Conservation (phyloP, 2,113 vertebrate genomes). For the Corvus cornix region DNA sequence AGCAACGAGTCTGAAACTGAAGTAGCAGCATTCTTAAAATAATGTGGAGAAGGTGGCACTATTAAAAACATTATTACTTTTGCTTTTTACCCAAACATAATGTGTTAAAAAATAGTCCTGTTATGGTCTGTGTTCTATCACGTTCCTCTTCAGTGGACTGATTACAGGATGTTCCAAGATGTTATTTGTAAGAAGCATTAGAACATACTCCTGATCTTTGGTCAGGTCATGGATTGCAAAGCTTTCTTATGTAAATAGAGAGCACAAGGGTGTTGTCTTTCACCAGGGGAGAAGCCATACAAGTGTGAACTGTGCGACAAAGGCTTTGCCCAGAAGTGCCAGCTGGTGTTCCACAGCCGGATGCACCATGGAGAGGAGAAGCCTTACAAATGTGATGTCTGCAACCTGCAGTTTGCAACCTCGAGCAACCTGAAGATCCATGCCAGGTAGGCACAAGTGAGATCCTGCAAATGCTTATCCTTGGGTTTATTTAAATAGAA, state of each 20-base stretch:
- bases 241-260: neutral
- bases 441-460: conserved; percentile 74
- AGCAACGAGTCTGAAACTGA: neutral
- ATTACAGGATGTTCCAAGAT: neutral
- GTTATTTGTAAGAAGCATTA: neutral
- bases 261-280: conserved; percentile 7
- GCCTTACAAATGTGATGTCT: conserved; percentile 86
- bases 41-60: neutral
- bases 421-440: conserved; percentile 92
- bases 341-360: conserved; percentile 89
- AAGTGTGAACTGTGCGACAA: conserved; percentile 85
- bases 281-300: conserved; percentile 85
- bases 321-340: conserved; percentile 90
- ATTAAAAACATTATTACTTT: neutral
- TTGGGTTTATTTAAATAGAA: neutral
- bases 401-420: conserved; percentile 88
- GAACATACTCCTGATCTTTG: neutral
- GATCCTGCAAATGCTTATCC: neutral
- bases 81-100: neutral
- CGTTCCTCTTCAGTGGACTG: neutral
- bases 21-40: neutral
- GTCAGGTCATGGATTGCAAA: neutral
- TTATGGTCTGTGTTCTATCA: neutral
- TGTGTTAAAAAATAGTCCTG: neutral
- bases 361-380: conserved; percentile 94